phyloP scores from a whole-genome alignment of 35 echinoderm and acorn worm genomes.

The Apostichopus japonicus region DNA sequence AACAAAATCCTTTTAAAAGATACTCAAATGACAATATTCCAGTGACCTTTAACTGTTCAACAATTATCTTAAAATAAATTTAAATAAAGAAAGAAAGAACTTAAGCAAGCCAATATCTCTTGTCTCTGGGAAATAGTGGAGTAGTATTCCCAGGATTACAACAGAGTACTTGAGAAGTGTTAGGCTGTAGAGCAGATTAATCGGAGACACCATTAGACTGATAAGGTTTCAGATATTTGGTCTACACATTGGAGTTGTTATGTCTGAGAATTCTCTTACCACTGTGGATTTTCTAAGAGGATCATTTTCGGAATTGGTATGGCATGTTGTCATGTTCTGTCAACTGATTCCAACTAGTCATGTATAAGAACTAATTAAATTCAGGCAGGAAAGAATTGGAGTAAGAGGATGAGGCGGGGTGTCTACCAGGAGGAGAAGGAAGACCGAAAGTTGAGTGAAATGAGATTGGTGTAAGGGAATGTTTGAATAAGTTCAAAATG shows the following conservation, averaged over 20 bases:
- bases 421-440: too few relatives aligned
- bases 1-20: too few relatives aligned
- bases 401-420: not conserved
- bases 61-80: too few relatives aligned
- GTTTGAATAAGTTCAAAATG: too few relatives aligned
- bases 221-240: slow-evolving; percentile 22
- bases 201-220: not conserved
- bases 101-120: too few relatives aligned
- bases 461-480: too few relatives aligned
- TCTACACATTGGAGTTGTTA: slow-evolving; percentile 17
- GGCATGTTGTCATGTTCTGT: slow-evolving; percentile 24
- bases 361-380: slow-evolving; percentile 5
- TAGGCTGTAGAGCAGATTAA: not conserved
- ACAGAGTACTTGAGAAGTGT: not conserved
- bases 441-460: too few relatives aligned
- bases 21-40: too few relatives aligned
- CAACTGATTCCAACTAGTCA: slow-evolving; percentile 11
- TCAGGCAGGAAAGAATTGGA: not conserved
- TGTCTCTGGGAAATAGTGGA: too few relatives aligned
- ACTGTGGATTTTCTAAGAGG: not conserved
- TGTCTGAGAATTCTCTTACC: slow-evolving; percentile 13
- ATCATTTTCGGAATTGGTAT: slow-evolving; percentile 12
- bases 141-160: too few relatives aligned
- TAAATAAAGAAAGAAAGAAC: too few relatives aligned
- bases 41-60: too few relatives aligned